Percentiles rank a stretch among this genome's conserved stretches.
phyloP scores from a whole-genome alignment of 1,140 invertebrate species.

The Drusus annulatus region DNA sequence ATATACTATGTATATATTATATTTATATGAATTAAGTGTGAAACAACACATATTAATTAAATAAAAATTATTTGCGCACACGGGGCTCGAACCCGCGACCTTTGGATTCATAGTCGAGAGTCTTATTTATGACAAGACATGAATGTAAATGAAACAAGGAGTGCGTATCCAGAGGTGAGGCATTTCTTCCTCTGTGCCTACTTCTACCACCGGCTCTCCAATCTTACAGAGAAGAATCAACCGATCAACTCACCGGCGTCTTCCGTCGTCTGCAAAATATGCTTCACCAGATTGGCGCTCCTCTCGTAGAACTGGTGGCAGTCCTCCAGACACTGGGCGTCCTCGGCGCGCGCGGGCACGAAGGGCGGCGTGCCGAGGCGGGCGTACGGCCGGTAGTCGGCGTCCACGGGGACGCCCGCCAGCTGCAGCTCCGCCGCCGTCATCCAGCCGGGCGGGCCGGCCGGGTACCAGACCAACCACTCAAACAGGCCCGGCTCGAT shows the following conservation, averaged over 20 bases:
- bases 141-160: too few relatives aligned
- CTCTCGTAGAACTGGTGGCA: constrained; percentile 85
- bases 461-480: constrained; percentile 92
- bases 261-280: constrained; percentile 64
- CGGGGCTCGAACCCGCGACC: too few relatives aligned
- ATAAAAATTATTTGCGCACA: too few relatives aligned
- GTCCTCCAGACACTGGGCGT: constrained; percentile 74
- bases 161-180: too few relatives aligned
- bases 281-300: constrained; percentile 70
- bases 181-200: too few relatives aligned
- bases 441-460: constrained; percentile 86
- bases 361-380: constrained; percentile 63
- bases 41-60: too few relatives aligned
- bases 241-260: constrained; percentile 11
- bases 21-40: too few relatives aligned
- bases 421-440: constrained; percentile 78
- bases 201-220: too few relatives aligned
- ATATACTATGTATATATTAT: too few relatives aligned
- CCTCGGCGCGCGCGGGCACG: constrained; percentile 61
- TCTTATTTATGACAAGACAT: too few relatives aligned
- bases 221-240: too few relatives aligned
- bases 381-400: constrained; percentile 79
- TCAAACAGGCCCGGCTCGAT: constrained; percentile 94
- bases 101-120: too few relatives aligned
- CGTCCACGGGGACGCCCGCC: constrained; percentile 85